Conservation (phyloP, 2,113 vertebrate species). For the Carollia perspicillata region DNA sequence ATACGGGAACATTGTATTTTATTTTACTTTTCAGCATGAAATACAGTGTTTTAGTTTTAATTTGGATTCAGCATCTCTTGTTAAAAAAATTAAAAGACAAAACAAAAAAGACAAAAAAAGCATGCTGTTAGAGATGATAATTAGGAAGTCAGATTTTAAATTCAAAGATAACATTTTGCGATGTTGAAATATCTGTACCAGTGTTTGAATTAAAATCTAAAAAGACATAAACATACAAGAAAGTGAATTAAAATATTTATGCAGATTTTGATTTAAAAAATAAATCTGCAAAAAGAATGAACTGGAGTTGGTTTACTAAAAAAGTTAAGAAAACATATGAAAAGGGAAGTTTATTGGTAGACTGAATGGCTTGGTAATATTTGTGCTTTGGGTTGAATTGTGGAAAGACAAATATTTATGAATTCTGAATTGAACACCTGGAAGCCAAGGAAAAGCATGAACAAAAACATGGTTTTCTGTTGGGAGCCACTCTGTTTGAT, state of each 20-base stretch:
- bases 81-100: neutral
- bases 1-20: neutral
- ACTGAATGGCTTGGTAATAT: neutral
- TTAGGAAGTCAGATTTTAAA: neutral
- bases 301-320: neutral
- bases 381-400: neutral
- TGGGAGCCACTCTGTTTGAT: too few species aligned
- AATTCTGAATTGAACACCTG: neutral
- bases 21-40: neutral
- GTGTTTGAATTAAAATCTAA: neutral
- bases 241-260: neutral
- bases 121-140: neutral
- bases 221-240: neutral
- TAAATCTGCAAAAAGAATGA: neutral
- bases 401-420: neutral
- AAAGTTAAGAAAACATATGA: neutral
- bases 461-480: neutral
- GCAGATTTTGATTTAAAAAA: neutral
- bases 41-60: neutral
- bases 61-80: neutral
- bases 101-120: neutral
- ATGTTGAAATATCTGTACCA: neutral
- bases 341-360: neutral
- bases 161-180: neutral
- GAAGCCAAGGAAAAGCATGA: neutral